Percentiles rank a stretch among this genome's conserved stretches.
Evolutionary conservation across 2,888 invertebrate genomes (phyloP).

Genomic region (Anthophora plumipes): DNA sequence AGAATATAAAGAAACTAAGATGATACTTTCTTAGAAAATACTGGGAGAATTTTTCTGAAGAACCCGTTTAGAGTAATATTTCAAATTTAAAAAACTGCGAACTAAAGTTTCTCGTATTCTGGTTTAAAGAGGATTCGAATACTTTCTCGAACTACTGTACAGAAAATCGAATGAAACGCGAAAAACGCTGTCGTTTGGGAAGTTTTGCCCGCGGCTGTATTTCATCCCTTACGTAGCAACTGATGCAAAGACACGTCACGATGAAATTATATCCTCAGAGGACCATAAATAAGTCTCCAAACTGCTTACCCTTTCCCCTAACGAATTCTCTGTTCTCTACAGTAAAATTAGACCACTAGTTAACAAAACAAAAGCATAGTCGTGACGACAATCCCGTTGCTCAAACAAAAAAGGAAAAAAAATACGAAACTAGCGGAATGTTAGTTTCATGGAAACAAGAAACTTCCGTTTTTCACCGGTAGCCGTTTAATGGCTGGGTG

Average conservation of each 20-base stretch:
- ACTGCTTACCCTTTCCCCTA: background rate
- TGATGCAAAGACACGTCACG: background rate
- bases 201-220: no score
- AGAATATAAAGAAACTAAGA: background rate
- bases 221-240: background rate
- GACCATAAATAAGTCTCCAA: background rate
- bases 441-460: background rate
- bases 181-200: no score
- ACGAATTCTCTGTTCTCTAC: background rate
- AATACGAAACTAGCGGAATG: background rate
- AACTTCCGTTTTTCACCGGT: background rate
- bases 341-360: background rate
- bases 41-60: no score
- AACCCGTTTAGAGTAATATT: no score
- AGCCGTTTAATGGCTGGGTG: constrained; percentile 8
- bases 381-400: background rate
- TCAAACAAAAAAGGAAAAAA: no score
- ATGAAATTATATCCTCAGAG: background rate
- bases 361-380: background rate
- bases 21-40: background rate
- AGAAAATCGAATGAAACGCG: no score
- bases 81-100: no score
- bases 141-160: no score
- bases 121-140: no score
- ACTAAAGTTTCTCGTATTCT: no score